Base-by-base conservation (phyloP, 2,888 invertebrate genomes). In the Acronicta psi region DNA sequence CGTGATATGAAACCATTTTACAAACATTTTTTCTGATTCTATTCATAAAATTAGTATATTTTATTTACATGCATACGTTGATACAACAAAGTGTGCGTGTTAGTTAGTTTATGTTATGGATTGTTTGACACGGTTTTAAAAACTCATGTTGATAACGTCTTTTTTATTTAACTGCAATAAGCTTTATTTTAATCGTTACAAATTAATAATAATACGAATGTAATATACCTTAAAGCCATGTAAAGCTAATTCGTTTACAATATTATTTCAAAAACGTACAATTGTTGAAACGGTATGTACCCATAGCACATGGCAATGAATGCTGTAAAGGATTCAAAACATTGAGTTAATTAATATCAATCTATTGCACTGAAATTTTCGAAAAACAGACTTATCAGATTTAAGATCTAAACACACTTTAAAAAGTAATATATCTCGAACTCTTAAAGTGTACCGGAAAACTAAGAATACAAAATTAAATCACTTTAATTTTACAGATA, bases 401-500 rank as follows among this genome's bases (percentile, higher is more conserved):
- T n/a, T n/a, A n/a, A n/a, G n/a, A n/a, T n/a, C n/a, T n/a, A 9
- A 25, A 25, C 1, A 25, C 10, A 25, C 1, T 25, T 25, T 2
- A 25, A 7, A 1, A 8, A 25, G 2, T 40, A 18, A 18, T 16
- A 4, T 20, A 16, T 4, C 17, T 38, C 13, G 6, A 10, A 38
- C 2, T 34, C 2, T 44, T 20, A n/a, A 44, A 18, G 13, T 17
- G 0, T 11, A 16, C 2, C 16, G 16, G 0, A 16, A 51, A 20
- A 42, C 18, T 16, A 37, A 36, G 44, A 29, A 18, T 55, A 43
- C 49, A 75, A 64, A 69, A 64, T 72, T 72, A 75, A 59, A 72
- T 52, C 67, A 75, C 74, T 82, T 73, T 85, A 81, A 84, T 81
- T 88, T 92, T 90, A 50, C 93, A 94, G 93, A 93, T 92, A 79